Conservation (phyloP, 2,888 invertebrate genomes). For the Napeogenes sylphis region DNA sequence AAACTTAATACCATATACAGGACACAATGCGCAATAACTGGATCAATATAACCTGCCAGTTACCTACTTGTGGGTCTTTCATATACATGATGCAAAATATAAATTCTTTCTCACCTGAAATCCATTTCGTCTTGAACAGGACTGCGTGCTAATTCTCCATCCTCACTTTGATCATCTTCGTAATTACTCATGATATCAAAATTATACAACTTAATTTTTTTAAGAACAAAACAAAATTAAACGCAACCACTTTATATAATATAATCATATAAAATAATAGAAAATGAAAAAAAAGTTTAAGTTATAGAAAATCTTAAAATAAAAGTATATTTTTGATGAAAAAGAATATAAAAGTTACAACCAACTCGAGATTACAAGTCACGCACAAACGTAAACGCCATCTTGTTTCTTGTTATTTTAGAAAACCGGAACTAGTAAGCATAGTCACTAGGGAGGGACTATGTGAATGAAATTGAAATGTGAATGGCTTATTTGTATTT, state of each 20-base stretch:
- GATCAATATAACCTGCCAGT: slow-evolving; percentile 29
- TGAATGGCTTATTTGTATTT: background rate
- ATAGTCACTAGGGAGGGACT: slow-evolving; percentile 1
- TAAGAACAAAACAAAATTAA: slow-evolving; percentile 13
- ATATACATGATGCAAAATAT: background rate
- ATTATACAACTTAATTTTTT: slow-evolving; percentile 29
- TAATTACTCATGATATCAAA: slow-evolving; percentile 68
- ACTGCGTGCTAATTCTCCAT: slow-evolving; percentile 89
- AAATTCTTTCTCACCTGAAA: slow-evolving; percentile 56
- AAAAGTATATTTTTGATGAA: slow-evolving; percentile 4
- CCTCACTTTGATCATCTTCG: slow-evolving; percentile 88
- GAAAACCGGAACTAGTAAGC: slow-evolving; percentile 13
- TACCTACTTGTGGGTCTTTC: background rate
- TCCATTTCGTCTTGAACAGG: slow-evolving; percentile 80
- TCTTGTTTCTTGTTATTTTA: slow-evolving; percentile 21
- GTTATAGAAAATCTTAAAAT: slow-evolving; percentile 5
- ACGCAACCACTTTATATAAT: slow-evolving; percentile 26
- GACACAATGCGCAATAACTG: slow-evolving; percentile 18
- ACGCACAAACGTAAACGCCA: slow-evolving; percentile 14
- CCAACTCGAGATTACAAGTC: slow-evolving; percentile 19
- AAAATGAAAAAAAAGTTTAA: background rate
- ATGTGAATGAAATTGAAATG: slow-evolving; percentile 14
- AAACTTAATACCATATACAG: slow-evolving; percentile 3
- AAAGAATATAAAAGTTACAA: slow-evolving; percentile 15
- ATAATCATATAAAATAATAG: slow-evolving; percentile 18